Evolutionary conservation across 2,113 vertebrate species (phyloP).

Genomic region (Scatophagus argus): DNA sequence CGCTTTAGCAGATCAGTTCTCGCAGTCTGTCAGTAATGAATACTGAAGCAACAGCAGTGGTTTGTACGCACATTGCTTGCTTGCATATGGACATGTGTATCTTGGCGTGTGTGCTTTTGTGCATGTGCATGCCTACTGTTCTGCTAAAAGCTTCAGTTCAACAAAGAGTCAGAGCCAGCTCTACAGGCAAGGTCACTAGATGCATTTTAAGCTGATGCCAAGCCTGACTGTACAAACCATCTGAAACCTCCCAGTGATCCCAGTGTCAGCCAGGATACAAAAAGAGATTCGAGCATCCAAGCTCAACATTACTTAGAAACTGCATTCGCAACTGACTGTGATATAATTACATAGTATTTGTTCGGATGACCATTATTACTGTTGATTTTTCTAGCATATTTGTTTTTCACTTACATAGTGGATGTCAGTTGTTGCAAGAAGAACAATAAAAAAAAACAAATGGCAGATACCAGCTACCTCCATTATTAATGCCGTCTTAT

Average conservation of each 20-base stretch:
- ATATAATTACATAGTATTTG: too few species aligned
- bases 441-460: not conserved
- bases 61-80: not conserved
- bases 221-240: not conserved
- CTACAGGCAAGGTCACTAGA: not conserved
- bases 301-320: too few species aligned
- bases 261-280: too few species aligned
- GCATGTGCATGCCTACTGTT: not conserved
- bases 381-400: too few species aligned
- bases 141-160: slow-evolving; percentile 10
- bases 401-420: too few species aligned
- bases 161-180: not conserved
- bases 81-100: not conserved
- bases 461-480: not conserved
- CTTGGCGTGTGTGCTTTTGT: not conserved
- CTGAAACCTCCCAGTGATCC: slow-evolving; percentile 2
- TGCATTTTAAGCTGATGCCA: not conserved
- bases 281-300: too few species aligned
- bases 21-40: not conserved
- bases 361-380: too few species aligned
- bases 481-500: not conserved
- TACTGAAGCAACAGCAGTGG: not conserved
- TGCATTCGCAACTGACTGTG: too few species aligned
- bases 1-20: not conserved
- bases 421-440: not conserved